phyloP scores from a whole-genome alignment of 2,797 vertebrate species.

The Karalla daura region DNA sequence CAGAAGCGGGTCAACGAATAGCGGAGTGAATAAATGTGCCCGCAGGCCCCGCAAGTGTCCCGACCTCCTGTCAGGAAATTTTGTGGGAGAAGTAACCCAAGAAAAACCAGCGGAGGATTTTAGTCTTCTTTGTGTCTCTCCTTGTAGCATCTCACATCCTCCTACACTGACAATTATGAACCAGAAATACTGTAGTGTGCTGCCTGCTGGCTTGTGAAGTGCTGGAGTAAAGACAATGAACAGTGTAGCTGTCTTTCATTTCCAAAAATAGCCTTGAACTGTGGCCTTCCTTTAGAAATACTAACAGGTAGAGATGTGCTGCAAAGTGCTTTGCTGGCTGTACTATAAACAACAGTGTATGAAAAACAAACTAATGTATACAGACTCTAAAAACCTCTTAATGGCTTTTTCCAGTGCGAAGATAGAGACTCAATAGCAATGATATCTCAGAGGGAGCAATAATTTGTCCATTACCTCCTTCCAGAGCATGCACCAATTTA shows the following conservation, averaged over 20 bases:
- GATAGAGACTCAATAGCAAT: constrained; percentile 59
- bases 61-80: constrained; percentile 39
- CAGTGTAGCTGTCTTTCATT: constrained; percentile 39
- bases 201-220: constrained; percentile 50
- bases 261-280: constrained; percentile 57
- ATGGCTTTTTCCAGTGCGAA: constrained; percentile 61
- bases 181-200: constrained; percentile 37
- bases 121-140: constrained; percentile 30
- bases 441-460: constrained; percentile 72
- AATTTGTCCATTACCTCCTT: constrained; percentile 76
- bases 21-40: constrained; percentile 16
- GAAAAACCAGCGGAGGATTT: constrained; percentile 19
- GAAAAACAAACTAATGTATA: constrained; percentile 41
- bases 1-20: constrained; percentile 44
- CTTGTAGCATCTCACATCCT: constrained; percentile 58
- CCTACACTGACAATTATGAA: constrained; percentile 64
- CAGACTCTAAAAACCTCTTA: constrained; percentile 54
- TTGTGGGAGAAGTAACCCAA: constrained; percentile 17
- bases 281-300: constrained; percentile 38
- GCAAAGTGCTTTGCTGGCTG: constrained; percentile 13
- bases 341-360: constrained; percentile 41
- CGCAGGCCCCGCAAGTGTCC: constrained; percentile 20
- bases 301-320: constrained; percentile 44
- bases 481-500: constrained; percentile 70
- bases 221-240: constrained; percentile 47